A percentile compares a stretch with the other conserved stretches of the same genome.
phyloP scores from a whole-genome alignment of 1,140 invertebrate species.

The Drosophila sproati region DNA sequence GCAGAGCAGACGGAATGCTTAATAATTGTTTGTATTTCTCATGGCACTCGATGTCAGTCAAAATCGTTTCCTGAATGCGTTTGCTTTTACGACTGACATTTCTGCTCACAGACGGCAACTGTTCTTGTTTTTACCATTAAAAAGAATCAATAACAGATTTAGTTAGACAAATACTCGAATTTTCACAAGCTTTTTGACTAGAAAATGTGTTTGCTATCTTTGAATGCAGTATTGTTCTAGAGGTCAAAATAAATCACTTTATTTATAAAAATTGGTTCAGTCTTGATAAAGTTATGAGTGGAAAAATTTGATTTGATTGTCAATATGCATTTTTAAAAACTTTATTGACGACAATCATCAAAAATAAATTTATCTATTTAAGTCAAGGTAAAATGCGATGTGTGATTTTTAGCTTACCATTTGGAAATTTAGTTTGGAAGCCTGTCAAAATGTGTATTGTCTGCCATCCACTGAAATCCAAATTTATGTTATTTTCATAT shows the following conservation, averaged over 20 bases:
- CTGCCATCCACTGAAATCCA: not conserved
- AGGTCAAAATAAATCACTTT: no score
- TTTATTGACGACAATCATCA: no score
- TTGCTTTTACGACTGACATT: conserved; percentile 26
- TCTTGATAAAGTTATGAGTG: no score
- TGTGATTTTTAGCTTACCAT: no score
- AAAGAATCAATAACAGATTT: not conserved
- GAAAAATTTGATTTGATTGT: no score
- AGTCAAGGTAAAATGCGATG: no score
- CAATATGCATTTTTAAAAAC: no score
- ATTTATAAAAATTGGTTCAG: no score
- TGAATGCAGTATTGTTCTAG: no score
- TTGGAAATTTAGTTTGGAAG: no score
- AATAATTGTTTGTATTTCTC: conserved; percentile 78
- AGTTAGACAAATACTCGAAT: not conserved
- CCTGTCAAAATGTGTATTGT: not conserved
- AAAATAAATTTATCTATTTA: no score
- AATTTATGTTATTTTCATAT: not conserved
- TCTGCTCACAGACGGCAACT: not conserved
- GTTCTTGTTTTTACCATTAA: not conserved
- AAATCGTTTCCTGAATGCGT: conserved; percentile 55
- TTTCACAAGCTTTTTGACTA: not conserved
- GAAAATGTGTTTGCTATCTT: not conserved
- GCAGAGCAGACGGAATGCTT: conserved; percentile 37
- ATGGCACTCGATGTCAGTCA: conserved; percentile 80